Evolutionary conservation across 2,888 invertebrate genomes (phyloP).

Genomic region (Bellardia bayeri): DNA sequence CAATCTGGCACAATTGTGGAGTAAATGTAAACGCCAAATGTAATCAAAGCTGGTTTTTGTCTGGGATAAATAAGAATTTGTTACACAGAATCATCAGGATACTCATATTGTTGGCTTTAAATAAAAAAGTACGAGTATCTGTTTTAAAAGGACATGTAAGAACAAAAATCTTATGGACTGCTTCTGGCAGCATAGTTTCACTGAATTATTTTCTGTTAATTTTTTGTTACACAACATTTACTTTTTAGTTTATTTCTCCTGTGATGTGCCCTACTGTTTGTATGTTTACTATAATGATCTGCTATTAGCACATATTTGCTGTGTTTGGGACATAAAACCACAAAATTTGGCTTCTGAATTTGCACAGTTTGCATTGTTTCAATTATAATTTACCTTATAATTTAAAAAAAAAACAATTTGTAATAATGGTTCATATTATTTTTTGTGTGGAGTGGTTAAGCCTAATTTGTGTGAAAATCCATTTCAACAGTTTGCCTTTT

Average conservation of each 20-base stretch:
- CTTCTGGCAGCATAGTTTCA: too few species aligned
- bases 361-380: slow-evolving; percentile 37
- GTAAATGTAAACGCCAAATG: not conserved
- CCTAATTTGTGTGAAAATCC: slow-evolving; percentile 41
- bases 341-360: slow-evolving; percentile 70
- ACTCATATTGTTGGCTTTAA: not conserved
- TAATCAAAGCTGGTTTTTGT: slow-evolving; percentile 22
- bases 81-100: not conserved
- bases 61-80: not conserved
- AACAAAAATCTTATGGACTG: too few species aligned
- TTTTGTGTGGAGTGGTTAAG: slow-evolving; percentile 19
- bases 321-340: slow-evolving; percentile 37
- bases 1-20: not conserved
- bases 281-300: not conserved
- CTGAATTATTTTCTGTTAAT: too few species aligned
- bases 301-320: slow-evolving; percentile 39
- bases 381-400: slow-evolving; percentile 69
- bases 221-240: too few species aligned
- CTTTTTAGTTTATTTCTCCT: not conserved
- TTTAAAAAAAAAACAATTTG: slow-evolving; percentile 37
- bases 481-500: slow-evolving; percentile 45
- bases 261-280: slow-evolving; percentile 27
- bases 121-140: too few species aligned
- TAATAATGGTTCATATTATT: slow-evolving; percentile 23
- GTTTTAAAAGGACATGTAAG: too few species aligned